These are phyloP conservation scores for Psittacula echo DNA, from an alignment of 2,797 vertebrate genomes.

Conservation along the genomic window DNA sequence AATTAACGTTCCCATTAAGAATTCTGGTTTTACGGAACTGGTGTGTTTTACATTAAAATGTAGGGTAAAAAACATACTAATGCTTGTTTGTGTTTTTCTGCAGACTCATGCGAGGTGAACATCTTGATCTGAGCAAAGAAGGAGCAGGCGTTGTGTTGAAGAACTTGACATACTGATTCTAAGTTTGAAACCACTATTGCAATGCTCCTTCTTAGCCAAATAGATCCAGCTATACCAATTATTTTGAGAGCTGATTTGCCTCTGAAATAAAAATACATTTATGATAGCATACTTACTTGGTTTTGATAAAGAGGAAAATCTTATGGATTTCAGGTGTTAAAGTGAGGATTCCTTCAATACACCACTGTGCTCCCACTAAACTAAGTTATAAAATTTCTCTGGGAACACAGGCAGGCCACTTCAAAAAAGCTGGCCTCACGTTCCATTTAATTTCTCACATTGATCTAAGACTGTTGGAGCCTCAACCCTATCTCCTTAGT, in stretches of 20 bases:
- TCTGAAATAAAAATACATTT: neutral
- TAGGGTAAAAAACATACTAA: neutral
- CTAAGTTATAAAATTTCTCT: neutral
- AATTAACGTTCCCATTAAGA: neutral
- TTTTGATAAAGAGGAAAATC: neutral
- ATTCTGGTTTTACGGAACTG: neutral
- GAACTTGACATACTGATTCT: neutral
- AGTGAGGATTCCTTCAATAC: neutral
- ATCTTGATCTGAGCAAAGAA: neutral
- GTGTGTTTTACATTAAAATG: neutral
- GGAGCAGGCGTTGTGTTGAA: neutral
- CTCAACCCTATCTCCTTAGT: neutral
- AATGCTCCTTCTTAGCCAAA: neutral
- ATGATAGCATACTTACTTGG: neutral
- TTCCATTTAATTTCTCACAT: neutral
- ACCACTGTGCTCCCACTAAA: neutral
- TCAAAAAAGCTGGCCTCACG: neutral
- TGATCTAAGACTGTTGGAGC: neutral
- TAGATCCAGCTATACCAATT: neutral
- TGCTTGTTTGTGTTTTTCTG: neutral
- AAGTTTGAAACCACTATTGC: neutral
- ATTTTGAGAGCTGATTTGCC: neutral
- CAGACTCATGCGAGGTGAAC: neutral
- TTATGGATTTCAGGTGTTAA: neutral
- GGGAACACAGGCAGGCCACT: neutral